phyloP scores from a whole-genome alignment of 2,797 vertebrate genomes.

The Mallotus villosus region DNA sequence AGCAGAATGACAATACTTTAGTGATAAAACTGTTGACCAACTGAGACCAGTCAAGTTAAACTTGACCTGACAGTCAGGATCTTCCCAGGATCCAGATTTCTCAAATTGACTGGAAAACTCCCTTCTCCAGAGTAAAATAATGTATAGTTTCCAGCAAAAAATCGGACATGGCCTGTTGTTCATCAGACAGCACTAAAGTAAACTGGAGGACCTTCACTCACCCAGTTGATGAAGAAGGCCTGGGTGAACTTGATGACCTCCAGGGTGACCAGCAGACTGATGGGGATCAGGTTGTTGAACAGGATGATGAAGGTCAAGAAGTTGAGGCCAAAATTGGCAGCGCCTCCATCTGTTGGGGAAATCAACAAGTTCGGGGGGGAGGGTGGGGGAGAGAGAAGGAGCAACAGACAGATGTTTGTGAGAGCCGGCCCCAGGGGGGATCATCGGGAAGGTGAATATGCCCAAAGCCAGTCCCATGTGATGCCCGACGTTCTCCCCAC shows the following conservation, averaged over 20 bases:
- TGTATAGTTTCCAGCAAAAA: no score
- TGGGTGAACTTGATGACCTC: conserved; percentile 99
- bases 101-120: no score
- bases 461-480: conserved; percentile 71
- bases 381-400: conserved; percentile 47
- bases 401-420: conserved; percentile 61
- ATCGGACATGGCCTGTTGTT: background rate
- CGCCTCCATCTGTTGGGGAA: conserved; percentile 87
- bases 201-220: conserved; percentile 71
- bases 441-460: conserved; percentile 54
- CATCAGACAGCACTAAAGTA: background rate
- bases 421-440: conserved; percentile 37
- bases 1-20: conserved; percentile 30
- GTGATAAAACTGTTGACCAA: background rate
- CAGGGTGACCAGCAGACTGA: conserved; percentile 96
- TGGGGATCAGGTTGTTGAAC: conserved; percentile 99
- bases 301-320: conserved; percentile 99
- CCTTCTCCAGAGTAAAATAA: no score
- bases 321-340: conserved; percentile 97
- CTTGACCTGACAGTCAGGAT: no score
- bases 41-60: no score
- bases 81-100: no score
- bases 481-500: conserved; percentile 68
- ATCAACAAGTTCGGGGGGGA: conserved; percentile 37
- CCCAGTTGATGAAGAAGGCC: conserved; percentile 99